These are phyloP conservation scores for Pangasius mekongensis DNA, from an alignment of 2,797 vertebrate species.

Conservation along the genomic window DNA sequence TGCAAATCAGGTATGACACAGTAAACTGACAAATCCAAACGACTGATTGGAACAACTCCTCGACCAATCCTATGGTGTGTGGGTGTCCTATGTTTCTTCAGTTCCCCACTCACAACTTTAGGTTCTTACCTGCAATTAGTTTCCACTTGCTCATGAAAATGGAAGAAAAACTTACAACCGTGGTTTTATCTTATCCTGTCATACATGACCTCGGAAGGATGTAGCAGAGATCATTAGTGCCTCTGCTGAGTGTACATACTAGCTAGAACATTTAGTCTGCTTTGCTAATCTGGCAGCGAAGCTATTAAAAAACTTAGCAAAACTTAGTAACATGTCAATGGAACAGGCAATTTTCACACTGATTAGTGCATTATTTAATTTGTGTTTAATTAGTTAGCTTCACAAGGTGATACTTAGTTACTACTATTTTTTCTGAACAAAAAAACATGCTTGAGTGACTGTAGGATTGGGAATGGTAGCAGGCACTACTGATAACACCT, in stretches of 20 bases:
- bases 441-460: not conserved
- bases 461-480: not conserved
- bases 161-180: not conserved
- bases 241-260: no score
- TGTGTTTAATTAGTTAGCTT: not conserved
- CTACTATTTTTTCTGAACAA: not conserved
- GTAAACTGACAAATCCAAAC: not conserved
- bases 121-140: not conserved
- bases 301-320: not conserved
- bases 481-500: not conserved
- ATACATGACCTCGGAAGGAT: not conserved
- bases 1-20: not conserved
- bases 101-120: not conserved
- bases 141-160: not conserved
- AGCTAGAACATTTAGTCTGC: not conserved
- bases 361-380: conserved; percentile 4
- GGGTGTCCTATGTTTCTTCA: not conserved
- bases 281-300: not conserved
- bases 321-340: not conserved
- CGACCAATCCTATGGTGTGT: not conserved
- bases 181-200: not conserved
- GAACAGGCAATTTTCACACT: not conserved
- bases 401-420: not conserved
- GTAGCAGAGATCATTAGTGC: not conserved
- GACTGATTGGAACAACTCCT: not conserved